Evolutionary conservation across 2,888 invertebrate genomes (phyloP).

Genomic region (Suillia variegata): DNA sequence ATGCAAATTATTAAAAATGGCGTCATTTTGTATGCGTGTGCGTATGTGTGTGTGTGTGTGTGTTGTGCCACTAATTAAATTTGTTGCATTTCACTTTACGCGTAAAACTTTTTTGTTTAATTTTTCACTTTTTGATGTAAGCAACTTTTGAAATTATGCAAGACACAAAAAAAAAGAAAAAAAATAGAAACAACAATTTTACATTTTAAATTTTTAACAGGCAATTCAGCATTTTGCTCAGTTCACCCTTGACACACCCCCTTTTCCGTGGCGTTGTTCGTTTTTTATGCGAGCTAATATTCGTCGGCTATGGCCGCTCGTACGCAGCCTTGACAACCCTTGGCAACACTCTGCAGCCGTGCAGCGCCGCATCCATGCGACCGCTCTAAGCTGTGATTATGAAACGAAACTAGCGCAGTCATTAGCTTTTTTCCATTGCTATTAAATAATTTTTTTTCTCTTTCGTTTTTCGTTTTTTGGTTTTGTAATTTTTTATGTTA

Average conservation of each 20-base stretch:
- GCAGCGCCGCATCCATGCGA: too few species aligned
- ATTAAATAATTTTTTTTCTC: not conserved
- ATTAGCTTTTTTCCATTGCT: not conserved
- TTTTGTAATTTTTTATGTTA: not conserved
- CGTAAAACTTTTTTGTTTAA: not conserved
- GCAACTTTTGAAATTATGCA: not conserved
- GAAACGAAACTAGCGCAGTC: conserved; percentile 14
- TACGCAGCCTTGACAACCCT: conserved; percentile 3
- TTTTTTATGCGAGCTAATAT: too few species aligned
- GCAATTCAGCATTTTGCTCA: not conserved
- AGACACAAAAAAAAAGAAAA: not conserved
- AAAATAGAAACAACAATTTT: not conserved
- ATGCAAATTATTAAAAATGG: too few species aligned
- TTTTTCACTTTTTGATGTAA: not conserved
- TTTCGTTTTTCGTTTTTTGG: not conserved
- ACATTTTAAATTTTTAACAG: not conserved
- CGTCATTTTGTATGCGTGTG: too few species aligned
- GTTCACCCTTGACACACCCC: too few species aligned
- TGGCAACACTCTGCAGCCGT: not conserved
- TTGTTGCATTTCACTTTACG: not conserved
- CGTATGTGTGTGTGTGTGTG: too few species aligned
- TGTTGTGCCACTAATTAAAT: conserved; percentile 5
- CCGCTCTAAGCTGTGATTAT: conserved; percentile 10
- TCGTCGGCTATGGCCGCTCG: not conserved
- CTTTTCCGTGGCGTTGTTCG: too few species aligned